Conservation (phyloP, 23 tunicate genomes). For the Styela clava region DNA sequence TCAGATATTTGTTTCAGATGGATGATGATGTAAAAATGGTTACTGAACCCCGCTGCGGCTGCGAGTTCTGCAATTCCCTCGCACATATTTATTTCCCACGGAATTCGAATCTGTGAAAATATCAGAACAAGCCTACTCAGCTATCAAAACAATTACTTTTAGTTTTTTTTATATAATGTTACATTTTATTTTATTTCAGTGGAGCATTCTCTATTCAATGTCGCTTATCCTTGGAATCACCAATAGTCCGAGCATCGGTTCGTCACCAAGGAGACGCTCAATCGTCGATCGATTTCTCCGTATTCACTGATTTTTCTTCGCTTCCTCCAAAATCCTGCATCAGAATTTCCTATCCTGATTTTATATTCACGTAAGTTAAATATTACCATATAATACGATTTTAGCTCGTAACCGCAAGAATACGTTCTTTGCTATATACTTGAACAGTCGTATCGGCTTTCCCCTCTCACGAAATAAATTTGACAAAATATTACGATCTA, state of each 20-base stretch:
- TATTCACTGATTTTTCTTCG: conserved; percentile 86
- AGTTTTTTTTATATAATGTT: too few relatives aligned
- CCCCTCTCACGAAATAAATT: not conserved
- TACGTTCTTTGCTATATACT: not conserved
- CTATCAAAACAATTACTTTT: too few relatives aligned
- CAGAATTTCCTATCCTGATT: conserved; percentile 76
- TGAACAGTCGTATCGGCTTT: not conserved
- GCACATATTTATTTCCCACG: too few relatives aligned
- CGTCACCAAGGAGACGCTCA: conserved; percentile 74
- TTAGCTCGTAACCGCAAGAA: not conserved
- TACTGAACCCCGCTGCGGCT: too few relatives aligned
- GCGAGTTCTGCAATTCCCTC: too few relatives aligned
- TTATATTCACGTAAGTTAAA: conserved; percentile 75
- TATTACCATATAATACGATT: too few relatives aligned
- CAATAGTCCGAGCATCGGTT: conserved; percentile 87
- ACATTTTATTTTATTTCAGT: conserved; percentile 39
- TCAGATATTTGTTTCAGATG: too few relatives aligned
- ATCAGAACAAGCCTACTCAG: too few relatives aligned
- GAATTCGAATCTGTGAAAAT: too few relatives aligned
- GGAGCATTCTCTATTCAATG: conserved; percentile 91
- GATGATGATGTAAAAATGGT: too few relatives aligned
- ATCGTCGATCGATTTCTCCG: conserved; percentile 68
- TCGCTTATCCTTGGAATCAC: conserved; percentile 83
- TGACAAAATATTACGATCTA: too few relatives aligned
- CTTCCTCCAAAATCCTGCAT: conserved; percentile 94